These are phyloP conservation scores for Bombylius discolor DNA, from an alignment of 2,888 invertebrate species.

Conservation along the genomic window DNA sequence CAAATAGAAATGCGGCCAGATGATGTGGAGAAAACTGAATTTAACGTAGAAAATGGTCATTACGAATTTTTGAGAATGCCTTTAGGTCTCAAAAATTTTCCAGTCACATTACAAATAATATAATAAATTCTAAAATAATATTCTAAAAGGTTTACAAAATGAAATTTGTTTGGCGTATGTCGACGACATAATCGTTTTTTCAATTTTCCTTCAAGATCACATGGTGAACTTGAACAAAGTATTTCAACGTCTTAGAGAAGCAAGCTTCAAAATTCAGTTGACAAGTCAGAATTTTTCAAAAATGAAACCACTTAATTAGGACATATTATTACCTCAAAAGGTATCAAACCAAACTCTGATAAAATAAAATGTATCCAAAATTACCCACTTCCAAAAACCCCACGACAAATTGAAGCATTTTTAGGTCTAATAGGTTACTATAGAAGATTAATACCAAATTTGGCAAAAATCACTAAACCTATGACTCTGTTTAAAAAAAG, in stretches of 20 bases:
- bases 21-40: conserved; percentile 12
- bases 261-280: conserved; percentile 7
- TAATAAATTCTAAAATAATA: conserved; percentile 9
- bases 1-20: conserved; percentile 10
- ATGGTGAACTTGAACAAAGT: conserved; percentile 1
- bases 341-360: conserved; percentile 1
- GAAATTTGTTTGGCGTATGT: conserved; percentile 9
- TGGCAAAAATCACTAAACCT: too few species aligned
- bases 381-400: too few species aligned
- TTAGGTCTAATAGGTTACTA: too few species aligned
- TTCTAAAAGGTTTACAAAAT: conserved; percentile 2
- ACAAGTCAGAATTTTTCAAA: conserved; percentile 3
- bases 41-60: neutral
- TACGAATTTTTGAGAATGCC: conserved; percentile 8
- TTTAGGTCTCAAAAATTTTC: conserved; percentile 9
- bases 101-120: conserved; percentile 10
- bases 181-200: conserved; percentile 10
- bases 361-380: neutral
- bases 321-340: conserved; percentile 6
- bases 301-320: conserved; percentile 9
- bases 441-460: too few species aligned
- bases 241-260: neutral
- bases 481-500: too few species aligned
- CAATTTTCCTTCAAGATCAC: conserved; percentile 1
- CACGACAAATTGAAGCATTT: too few species aligned